These are phyloP conservation scores for Anolis sagrei DNA, from an alignment of 2,113 vertebrate species.

Conservation along the genomic window DNA sequence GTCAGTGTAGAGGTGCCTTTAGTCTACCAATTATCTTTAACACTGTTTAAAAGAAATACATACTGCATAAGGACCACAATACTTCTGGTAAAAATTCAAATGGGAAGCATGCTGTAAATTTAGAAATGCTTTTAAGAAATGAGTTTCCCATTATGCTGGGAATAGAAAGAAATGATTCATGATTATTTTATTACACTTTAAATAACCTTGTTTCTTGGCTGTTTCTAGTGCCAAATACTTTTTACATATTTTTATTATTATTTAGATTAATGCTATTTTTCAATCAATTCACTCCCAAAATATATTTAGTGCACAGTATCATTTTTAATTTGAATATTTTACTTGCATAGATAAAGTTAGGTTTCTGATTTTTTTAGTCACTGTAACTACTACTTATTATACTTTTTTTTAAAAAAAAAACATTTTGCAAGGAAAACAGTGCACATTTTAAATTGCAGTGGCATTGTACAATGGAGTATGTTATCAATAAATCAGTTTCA, in stretches of 20 bases:
- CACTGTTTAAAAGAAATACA: neutral
- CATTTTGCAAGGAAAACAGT: conserved; percentile 11
- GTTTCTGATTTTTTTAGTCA: neutral
- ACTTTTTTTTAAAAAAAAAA: conserved; percentile 13
- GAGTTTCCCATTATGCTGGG: neutral
- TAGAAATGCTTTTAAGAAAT: neutral
- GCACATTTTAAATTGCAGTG: neutral
- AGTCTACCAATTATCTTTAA: no score
- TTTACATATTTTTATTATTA: neutral
- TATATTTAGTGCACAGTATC: neutral
- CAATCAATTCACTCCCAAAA: neutral
- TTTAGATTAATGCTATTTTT: neutral
- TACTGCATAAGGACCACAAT: neutral
- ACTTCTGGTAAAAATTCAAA: neutral
- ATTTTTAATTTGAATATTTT: conserved; percentile 16
- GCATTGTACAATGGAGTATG: neutral
- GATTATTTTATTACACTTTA: neutral
- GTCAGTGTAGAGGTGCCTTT: no score
- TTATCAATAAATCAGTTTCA: conserved; percentile 16
- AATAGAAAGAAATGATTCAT: neutral
- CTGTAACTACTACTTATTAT: neutral
- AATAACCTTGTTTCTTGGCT: neutral
- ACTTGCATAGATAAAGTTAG: neutral
- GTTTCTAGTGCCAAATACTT: neutral
- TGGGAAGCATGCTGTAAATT: neutral